These are phyloP conservation scores for Pseudococcus longispinus DNA, from an alignment of 2,888 invertebrate genomes.

Conservation along the genomic window DNA sequence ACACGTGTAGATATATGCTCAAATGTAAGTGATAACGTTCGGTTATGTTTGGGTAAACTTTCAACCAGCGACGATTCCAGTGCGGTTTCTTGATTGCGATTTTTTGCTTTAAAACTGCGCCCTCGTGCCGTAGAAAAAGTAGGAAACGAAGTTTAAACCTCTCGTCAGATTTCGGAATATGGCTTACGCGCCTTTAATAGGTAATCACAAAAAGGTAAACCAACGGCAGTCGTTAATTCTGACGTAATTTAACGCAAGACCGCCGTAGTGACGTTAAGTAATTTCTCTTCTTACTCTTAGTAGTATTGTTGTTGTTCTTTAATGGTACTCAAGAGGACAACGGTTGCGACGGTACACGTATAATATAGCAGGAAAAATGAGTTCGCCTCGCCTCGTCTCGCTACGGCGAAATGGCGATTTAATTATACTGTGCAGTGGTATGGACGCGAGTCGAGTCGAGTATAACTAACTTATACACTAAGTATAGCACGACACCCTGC, in stretches of 20 bases:
- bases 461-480: constrained; percentile 9
- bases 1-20: no score
- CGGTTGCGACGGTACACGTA: constrained; percentile 42
- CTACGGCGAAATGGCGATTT: constrained; percentile 51
- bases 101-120: no score
- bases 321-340: constrained; percentile 55
- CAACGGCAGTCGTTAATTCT: constrained; percentile 52
- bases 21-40: no score
- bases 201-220: constrained; percentile 27
- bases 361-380: constrained; percentile 53
- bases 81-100: no score
- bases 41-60: not conserved
- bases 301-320: constrained; percentile 48
- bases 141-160: not conserved
- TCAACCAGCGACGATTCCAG: not conserved
- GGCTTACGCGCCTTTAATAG: not conserved
- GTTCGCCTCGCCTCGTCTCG: constrained; percentile 14
- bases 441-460: constrained; percentile 14
- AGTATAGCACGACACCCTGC: not conserved
- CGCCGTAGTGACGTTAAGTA: constrained; percentile 49
- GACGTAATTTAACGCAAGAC: constrained; percentile 55
- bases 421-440: constrained; percentile 48
- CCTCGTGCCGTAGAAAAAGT: not conserved
- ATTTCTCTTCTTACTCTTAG: constrained; percentile 52
- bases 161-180: constrained; percentile 1